phyloP scores from a whole-genome alignment of 2,888 invertebrate genomes.

The Xylophagus ater region DNA sequence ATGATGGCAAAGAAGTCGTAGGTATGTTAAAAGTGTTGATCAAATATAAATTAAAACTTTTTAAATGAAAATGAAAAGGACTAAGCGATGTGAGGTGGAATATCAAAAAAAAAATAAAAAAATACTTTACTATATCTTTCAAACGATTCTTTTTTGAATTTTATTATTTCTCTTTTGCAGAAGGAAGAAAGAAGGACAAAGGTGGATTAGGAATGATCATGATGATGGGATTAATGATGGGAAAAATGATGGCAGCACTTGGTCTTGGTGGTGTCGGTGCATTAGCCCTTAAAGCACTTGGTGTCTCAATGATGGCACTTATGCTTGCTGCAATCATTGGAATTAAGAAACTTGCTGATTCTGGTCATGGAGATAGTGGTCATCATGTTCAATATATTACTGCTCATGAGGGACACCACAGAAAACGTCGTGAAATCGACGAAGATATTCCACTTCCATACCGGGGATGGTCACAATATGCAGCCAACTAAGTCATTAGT shows the following conservation, averaged over 20 bases:
- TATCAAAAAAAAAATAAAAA: too few relatives aligned
- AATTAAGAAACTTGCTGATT: slow-evolving; percentile 56
- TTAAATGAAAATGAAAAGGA: slow-evolving; percentile 2
- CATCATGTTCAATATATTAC: slow-evolving; percentile 47
- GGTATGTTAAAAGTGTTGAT: too few relatives aligned
- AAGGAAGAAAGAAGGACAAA: slow-evolving; percentile 50
- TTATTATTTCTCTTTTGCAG: slow-evolving; percentile 34
- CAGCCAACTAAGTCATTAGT: slow-evolving; percentile 7
- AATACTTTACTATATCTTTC: too few relatives aligned
- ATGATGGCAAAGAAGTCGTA: slow-evolving; percentile 15
- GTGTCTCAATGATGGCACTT: slow-evolving; percentile 59
- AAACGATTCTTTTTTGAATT: background rate
- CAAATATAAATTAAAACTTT: background rate
- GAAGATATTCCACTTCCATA: slow-evolving; percentile 41
- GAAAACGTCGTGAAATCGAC: slow-evolving; percentile 24
- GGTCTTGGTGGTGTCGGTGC: slow-evolving; percentile 65
- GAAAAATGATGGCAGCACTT: slow-evolving; percentile 62
- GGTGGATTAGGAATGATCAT: slow-evolving; percentile 48
- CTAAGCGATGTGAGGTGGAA: too few relatives aligned
- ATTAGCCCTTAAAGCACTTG: slow-evolving; percentile 65
- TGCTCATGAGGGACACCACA: slow-evolving; percentile 29
- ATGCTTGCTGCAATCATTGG: slow-evolving; percentile 66
- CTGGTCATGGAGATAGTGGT: slow-evolving; percentile 40
- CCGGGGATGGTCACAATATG: slow-evolving; percentile 41
- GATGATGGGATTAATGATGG: slow-evolving; percentile 60